Evolutionary conservation across 2,113 vertebrate species (phyloP).

Genomic region (Serinus canaria): DNA sequence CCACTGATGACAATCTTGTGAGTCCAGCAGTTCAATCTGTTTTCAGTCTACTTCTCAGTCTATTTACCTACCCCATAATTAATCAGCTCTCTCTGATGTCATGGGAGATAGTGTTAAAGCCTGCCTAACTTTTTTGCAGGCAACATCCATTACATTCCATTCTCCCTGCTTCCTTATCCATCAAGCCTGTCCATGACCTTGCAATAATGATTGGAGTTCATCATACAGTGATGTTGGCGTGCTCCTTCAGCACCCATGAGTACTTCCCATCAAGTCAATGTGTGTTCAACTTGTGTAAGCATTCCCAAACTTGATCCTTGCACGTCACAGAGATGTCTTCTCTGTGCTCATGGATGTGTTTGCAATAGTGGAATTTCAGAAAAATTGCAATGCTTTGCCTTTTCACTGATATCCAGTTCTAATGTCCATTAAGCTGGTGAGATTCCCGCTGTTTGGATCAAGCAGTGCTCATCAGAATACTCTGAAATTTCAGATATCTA

Average conservation of each 20-base stretch:
- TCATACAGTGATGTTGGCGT: background rate
- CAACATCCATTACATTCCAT: background rate
- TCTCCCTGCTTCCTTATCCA: background rate
- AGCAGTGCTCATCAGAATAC: background rate
- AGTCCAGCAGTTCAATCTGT: background rate
- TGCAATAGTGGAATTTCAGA: background rate
- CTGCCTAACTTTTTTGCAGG: background rate
- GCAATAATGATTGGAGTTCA: background rate
- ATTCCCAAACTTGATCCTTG: background rate
- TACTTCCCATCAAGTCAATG: background rate
- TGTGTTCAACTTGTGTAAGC: background rate
- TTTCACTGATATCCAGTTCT: background rate
- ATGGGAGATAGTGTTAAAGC: background rate
- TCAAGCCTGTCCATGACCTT: background rate
- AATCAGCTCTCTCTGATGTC: background rate
- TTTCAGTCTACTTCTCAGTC: background rate
- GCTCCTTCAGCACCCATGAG: background rate
- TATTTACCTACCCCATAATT: background rate
- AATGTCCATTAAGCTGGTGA: background rate
- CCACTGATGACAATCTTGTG: background rate
- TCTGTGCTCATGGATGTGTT: background rate
- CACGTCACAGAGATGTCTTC: background rate
- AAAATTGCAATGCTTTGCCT: background rate
- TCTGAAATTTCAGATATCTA: background rate
- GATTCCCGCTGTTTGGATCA: background rate